Conservation (phyloP, 2,797 vertebrate species). For the Sternotherus odoratus region DNA sequence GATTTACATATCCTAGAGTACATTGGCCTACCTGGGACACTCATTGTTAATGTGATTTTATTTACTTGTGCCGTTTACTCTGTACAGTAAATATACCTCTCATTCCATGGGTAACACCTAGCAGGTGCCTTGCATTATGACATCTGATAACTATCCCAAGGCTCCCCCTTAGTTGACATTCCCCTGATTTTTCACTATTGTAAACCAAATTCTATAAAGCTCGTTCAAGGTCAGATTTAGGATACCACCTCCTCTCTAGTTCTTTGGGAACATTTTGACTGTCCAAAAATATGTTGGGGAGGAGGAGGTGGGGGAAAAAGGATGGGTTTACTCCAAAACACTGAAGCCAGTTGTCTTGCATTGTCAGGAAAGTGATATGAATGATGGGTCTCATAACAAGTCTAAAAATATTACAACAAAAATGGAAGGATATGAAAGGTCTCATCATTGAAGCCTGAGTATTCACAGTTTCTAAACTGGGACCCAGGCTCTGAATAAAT, state of each 20-base stretch:
- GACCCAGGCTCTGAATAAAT: not conserved
- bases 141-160: not conserved
- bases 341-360: not conserved
- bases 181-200: not conserved
- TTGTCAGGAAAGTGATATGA: not conserved
- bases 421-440: not conserved
- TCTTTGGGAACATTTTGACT: not conserved
- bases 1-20: not conserved
- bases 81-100: not conserved
- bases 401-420: not conserved
- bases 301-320: not conserved
- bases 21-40: not conserved
- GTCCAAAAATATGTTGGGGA: not conserved
- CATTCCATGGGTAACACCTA: not conserved
- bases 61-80: not conserved
- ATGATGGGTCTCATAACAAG: not conserved
- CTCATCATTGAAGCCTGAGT: not conserved
- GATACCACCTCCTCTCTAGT: not conserved
- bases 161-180: not conserved
- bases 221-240: not conserved
- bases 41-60: fast-evolving
- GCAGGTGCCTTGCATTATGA: not conserved
- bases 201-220: not conserved
- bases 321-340: not conserved
- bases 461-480: not conserved